These are phyloP conservation scores for Aporrectodea caliginosa DNA, from an alignment of 1,140 invertebrate genomes.

Conservation along the genomic window DNA sequence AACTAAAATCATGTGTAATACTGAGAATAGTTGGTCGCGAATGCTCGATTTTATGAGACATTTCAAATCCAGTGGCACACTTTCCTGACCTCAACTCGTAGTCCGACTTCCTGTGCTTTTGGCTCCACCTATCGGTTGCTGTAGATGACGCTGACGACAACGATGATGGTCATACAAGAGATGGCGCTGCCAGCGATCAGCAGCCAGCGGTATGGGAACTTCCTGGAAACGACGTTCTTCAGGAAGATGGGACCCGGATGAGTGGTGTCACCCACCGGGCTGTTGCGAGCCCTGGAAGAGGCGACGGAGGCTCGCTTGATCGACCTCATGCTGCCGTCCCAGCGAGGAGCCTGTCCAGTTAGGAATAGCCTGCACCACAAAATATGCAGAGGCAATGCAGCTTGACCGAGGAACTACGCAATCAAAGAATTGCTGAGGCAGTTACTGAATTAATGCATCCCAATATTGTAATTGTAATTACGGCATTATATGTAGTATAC, in stretches of 20 bases:
- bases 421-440: too few species aligned
- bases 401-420: too few species aligned
- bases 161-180: conserved; percentile 7
- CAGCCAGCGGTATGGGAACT: conserved; percentile 7
- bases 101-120: too few species aligned
- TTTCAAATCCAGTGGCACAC: too few species aligned
- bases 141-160: conserved; percentile 14
- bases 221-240: conserved; percentile 18
- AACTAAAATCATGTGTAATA: too few species aligned
- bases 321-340: neutral
- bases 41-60: too few species aligned
- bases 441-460: too few species aligned
- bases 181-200: neutral
- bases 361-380: neutral
- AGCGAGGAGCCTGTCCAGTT: neutral
- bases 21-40: too few species aligned
- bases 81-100: too few species aligned
- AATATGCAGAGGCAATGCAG: too few species aligned
- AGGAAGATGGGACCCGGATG: conserved; percentile 26
- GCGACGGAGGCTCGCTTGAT: neutral
- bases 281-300: neutral
- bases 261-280: neutral
- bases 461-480: too few species aligned
- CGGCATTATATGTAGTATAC: too few species aligned
- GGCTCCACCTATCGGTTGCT: neutral